Base-by-base conservation (phyloP, 2,888 invertebrate species). In the Folsomia candida region DNA sequence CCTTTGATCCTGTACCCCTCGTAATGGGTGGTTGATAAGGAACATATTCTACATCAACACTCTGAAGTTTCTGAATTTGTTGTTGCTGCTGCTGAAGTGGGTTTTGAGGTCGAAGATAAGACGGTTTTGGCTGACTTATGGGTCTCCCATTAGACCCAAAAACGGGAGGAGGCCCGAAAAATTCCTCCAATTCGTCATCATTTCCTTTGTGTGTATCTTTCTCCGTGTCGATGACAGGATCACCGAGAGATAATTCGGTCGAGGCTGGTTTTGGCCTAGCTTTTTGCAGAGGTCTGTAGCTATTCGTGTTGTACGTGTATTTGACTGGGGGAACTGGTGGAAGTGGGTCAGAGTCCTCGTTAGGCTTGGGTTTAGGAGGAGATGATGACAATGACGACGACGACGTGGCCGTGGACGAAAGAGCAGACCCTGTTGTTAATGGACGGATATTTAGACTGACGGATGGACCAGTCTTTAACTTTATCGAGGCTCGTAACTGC, bases 131-230 rank as follows among this genome's bases (percentile, higher is more conserved):
- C 51, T 51, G 47, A 2, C 51, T 9, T 11, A 47, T 47, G 25
- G 73, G 73, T 63, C 63, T 63, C 9, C 47, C 47, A 47, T 47
- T 47, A 14, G 67, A 65, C 2, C 62, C 29, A 2, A 51, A 54
- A 27, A 73, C 59, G 25, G 51, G 47, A 2, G 70, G 59, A 14
- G 75, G 64, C 20, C 75, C 75, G 65, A 73, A 75, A 4, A 75
- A 51, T 67, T 75, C 73, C 24, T 75, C 75, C 11, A 75, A 24
- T 68, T 75, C 75, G 54, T 75, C 75, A 27, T 75, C 75, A n/a
- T n/a, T n/a, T 9, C 75, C 75, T 51, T 71, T 72, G 37, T 71
- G 37, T 2, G 67, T 24, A 63, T 75, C 72, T 54, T 67, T 75
- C 27, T 29, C 62, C 3, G 70, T 58, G n/a, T n/a, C n/a, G n/a